Evolutionary conservation across 2,113 vertebrate genomes (phyloP).

Genomic region (Mobula birostris): DNA sequence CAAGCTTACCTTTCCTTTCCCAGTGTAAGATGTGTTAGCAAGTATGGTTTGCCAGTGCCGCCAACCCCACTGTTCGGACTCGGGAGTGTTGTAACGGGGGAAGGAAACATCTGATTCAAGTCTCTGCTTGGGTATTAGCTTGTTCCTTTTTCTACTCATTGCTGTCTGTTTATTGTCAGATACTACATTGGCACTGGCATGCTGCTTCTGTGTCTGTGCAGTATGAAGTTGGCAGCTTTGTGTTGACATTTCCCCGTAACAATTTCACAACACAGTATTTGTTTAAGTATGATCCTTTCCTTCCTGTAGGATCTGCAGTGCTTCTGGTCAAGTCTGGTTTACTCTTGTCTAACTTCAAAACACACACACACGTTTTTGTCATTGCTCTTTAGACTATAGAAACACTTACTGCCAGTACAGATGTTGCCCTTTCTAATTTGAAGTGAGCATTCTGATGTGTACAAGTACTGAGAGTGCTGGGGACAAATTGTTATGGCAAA

Average conservation of each 20-base stretch:
- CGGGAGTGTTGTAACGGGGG: not conserved
- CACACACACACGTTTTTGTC: too few species aligned
- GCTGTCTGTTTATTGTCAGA: conserved; percentile 20
- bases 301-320: not conserved
- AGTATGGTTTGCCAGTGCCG: not conserved
- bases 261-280: not conserved
- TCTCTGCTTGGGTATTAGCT: not conserved
- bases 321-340: not conserved
- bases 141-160: not conserved
- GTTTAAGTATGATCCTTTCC: not conserved
- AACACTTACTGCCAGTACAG: not conserved
- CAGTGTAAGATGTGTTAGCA: not conserved
- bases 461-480: not conserved
- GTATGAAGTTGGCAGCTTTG: not conserved
- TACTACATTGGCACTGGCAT: not conserved
- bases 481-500: not conserved
- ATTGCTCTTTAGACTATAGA: not conserved
- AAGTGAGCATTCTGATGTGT: not conserved
- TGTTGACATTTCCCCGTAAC: conserved; percentile 3
- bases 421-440: not conserved
- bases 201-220: not conserved
- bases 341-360: not conserved
- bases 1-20: not conserved
- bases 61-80: not conserved
- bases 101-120: not conserved